Conservation (phyloP, 1,140 invertebrate genomes). For the Copidosoma floridanum region DNA sequence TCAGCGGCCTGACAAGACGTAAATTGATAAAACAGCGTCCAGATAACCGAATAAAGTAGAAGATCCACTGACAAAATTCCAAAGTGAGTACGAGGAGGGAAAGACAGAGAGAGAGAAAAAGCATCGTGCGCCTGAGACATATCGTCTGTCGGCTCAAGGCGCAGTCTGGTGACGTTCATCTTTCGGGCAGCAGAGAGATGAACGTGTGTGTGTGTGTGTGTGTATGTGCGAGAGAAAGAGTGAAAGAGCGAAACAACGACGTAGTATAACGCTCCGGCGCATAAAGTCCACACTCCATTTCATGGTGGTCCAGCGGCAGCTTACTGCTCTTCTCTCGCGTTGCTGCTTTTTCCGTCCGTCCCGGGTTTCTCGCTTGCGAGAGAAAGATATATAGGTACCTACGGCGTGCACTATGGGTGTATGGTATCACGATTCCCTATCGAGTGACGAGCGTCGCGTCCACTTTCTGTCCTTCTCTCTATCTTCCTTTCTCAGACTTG, state of each 20-base stretch:
- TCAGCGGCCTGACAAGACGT: too few relatives aligned
- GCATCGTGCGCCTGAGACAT: too few relatives aligned
- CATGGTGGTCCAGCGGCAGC: slow-evolving; percentile 25
- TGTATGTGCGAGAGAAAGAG: slow-evolving; percentile 10
- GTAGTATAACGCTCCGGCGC: not conserved
- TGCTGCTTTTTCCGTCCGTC: not conserved
- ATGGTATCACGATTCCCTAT: slow-evolving; percentile 31
- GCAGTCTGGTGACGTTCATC: too few relatives aligned
- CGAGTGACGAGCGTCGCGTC: slow-evolving; percentile 26
- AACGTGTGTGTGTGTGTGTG: too few relatives aligned
- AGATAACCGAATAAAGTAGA: too few relatives aligned
- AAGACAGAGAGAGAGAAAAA: too few relatives aligned
- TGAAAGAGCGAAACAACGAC: not conserved
- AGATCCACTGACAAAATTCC: too few relatives aligned
- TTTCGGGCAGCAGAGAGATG: too few relatives aligned
- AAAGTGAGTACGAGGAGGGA: too few relatives aligned
- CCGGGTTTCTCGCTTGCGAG: too few relatives aligned
- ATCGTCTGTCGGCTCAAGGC: not conserved
- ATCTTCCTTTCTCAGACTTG: not conserved
- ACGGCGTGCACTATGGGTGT: slow-evolving; percentile 18
- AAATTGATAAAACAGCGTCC: too few relatives aligned
- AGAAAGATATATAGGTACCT: slow-evolving; percentile 14
- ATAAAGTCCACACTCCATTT: slow-evolving; percentile 27
- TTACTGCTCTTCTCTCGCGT: not conserved
- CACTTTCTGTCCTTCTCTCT: slow-evolving; percentile 6